Conservation (phyloP, 2,113 vertebrate species). For the Mugil cephalus region DNA sequence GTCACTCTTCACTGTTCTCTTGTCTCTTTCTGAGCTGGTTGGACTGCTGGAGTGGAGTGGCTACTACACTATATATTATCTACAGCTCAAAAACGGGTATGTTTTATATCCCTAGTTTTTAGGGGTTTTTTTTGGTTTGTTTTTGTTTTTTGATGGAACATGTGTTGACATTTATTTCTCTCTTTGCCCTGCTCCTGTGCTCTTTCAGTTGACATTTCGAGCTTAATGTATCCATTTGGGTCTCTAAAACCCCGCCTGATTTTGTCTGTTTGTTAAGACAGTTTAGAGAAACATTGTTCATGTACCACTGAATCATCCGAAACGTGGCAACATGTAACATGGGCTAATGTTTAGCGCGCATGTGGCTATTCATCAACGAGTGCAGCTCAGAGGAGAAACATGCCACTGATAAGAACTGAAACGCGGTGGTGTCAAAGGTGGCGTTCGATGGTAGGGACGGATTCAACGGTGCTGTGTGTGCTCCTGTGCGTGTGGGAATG, state of each 20-base stretch:
- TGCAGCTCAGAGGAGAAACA: conserved; percentile 12
- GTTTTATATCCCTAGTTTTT: conserved; percentile 26
- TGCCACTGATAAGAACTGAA: conserved; percentile 36
- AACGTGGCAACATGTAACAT: conserved; percentile 9
- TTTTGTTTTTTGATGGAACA: not conserved
- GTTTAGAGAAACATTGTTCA: not conserved
- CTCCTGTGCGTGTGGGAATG: not conserved
- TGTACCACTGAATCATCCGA: conserved; percentile 16
- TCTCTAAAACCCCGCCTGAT: conserved; percentile 3
- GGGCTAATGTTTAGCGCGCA: conserved; percentile 44
- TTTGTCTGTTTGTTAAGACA: conserved; percentile 2
- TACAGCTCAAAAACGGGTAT: conserved; percentile 44
- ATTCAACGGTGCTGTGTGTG: conserved; percentile 20
- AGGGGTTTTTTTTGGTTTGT: conserved; percentile 3
- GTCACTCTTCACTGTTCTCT: conserved; percentile 9
- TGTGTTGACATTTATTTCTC: conserved; percentile 26
- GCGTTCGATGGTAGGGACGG: not conserved
- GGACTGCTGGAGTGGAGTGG: not conserved
- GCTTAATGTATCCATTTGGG: not conserved
- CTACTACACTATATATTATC: conserved; percentile 16
- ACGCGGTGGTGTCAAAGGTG: not conserved
- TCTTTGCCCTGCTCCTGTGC: not conserved
- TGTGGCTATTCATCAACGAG: conserved; percentile 62
- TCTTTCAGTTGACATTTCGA: conserved; percentile 20
- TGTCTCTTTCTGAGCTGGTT: conserved; percentile 11